These are phyloP conservation scores for Wiebesia pumilae DNA, from an alignment of 1,140 invertebrate species.

Conservation along the genomic window DNA sequence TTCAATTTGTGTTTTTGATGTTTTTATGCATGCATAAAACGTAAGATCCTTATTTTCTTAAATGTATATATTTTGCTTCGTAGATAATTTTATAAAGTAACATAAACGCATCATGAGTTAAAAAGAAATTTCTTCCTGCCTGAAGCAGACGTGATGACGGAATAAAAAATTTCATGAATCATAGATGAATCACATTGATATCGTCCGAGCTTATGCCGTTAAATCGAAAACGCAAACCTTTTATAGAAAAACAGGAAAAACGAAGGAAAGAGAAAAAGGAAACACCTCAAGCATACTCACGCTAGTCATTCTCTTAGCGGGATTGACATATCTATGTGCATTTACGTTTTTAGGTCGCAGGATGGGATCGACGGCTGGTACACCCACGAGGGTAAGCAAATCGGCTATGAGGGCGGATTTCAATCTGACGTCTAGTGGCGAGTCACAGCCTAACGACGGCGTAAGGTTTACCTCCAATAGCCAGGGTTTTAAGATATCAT, in stretches of 20 bases:
- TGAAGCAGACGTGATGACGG: too few species aligned
- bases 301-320: slow-evolving; percentile 63
- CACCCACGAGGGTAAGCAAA: slow-evolving; percentile 91
- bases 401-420: slow-evolving; percentile 94
- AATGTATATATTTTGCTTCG: too few species aligned
- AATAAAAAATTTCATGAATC: slow-evolving; percentile 14
- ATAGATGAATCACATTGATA: background rate
- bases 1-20: too few species aligned
- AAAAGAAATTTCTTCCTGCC: background rate
- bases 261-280: background rate
- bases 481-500: slow-evolving; percentile 94
- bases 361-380: slow-evolving; percentile 86
- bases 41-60: too few species aligned
- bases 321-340: slow-evolving; percentile 60
- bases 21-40: too few species aligned
- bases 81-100: too few species aligned
- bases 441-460: slow-evolving; percentile 94
- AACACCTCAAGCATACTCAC: slow-evolving; percentile 56
- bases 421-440: slow-evolving; percentile 91
- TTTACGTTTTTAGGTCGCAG: slow-evolving; percentile 73
- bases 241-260: background rate
- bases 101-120: too few species aligned
- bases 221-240: background rate
- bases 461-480: slow-evolving; percentile 94
- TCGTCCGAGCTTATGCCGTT: background rate